A percentile compares a stretch with the other conserved stretches of the same genome.
Evolutionary conservation across 1,140 invertebrate genomes (phyloP).

Genomic region (Temnothorax curvispinosus): DNA sequence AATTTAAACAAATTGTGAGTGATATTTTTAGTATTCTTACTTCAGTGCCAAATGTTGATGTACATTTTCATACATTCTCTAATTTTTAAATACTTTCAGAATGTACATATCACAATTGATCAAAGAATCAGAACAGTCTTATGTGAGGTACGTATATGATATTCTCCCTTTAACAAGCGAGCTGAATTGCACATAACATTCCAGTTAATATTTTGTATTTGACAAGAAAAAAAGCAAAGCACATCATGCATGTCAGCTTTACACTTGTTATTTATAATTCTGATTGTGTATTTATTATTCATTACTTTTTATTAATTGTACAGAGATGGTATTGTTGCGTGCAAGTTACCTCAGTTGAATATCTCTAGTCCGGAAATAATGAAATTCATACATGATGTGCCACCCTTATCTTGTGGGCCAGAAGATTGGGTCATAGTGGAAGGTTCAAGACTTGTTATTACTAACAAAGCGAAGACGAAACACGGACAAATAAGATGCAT

Average conservation of each 20-base stretch:
- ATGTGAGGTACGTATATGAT: constrained; percentile 63
- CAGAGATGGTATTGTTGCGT: constrained; percentile 83
- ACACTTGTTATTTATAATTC: not conserved
- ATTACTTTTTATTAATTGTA: constrained; percentile 32
- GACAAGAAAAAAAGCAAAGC: not conserved
- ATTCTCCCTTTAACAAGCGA: constrained; percentile 17
- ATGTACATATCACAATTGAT: constrained; percentile 78
- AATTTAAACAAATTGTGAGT: constrained; percentile 82
- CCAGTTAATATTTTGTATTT: constrained; percentile 3
- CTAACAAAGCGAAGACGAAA: constrained; percentile 83
- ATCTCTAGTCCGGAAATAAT: constrained; percentile 89
- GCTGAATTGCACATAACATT: not conserved
- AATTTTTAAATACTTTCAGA: constrained; percentile 67
- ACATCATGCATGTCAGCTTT: not conserved
- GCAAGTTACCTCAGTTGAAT: constrained; percentile 89
- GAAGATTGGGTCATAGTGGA: constrained; percentile 85
- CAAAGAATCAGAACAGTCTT: constrained; percentile 73
- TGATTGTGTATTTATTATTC: constrained; percentile 13
- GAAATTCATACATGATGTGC: constrained; percentile 88
- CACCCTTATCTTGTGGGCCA: constrained; percentile 87
- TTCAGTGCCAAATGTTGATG: constrained; percentile 11
- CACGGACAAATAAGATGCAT: constrained; percentile 86
- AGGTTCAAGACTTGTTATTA: constrained; percentile 86
- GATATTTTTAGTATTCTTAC: not conserved
- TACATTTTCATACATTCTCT: constrained; percentile 19